phyloP scores from a whole-genome alignment of 2,888 invertebrate species.

The Eupithecia subfuscata region DNA sequence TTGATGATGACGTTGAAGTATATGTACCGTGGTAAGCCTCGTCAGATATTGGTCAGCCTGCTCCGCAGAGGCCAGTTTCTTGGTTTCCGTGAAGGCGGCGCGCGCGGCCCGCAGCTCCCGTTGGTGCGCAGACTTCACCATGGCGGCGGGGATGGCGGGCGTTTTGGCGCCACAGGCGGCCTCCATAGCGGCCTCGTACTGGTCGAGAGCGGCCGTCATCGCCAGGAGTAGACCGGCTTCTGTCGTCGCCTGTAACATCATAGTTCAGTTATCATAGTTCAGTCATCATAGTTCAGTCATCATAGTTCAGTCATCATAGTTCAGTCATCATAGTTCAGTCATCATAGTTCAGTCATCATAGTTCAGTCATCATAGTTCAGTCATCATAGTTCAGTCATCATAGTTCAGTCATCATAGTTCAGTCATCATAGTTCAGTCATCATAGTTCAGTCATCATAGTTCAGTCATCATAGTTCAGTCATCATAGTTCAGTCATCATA shows the following conservation, averaged over 20 bases:
- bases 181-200: slow-evolving; percentile 29
- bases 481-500: too few species aligned
- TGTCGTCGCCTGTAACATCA: not conserved
- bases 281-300: too few species aligned
- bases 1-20: not conserved
- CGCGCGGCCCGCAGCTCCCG: slow-evolving; percentile 30
- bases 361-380: too few species aligned
- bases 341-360: too few species aligned
- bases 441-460: too few species aligned
- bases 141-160: slow-evolving; percentile 23
- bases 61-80: slow-evolving; percentile 7
- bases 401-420: too few species aligned
- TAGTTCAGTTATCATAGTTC: too few species aligned
- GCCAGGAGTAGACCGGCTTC: slow-evolving; percentile 1
- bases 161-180: slow-evolving; percentile 28
- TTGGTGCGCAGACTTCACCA: slow-evolving; percentile 36
- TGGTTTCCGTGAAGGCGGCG: slow-evolving; percentile 19
- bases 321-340: too few species aligned
- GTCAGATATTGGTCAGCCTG: slow-evolving; percentile 26
- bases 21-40: slow-evolving; percentile 3
- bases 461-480: too few species aligned
- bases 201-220: not conserved
- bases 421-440: too few species aligned
- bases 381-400: too few species aligned
- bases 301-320: too few species aligned